Base-by-base conservation (phyloP, 2,113 vertebrate genomes). In the Thunnus maccoyii region DNA sequence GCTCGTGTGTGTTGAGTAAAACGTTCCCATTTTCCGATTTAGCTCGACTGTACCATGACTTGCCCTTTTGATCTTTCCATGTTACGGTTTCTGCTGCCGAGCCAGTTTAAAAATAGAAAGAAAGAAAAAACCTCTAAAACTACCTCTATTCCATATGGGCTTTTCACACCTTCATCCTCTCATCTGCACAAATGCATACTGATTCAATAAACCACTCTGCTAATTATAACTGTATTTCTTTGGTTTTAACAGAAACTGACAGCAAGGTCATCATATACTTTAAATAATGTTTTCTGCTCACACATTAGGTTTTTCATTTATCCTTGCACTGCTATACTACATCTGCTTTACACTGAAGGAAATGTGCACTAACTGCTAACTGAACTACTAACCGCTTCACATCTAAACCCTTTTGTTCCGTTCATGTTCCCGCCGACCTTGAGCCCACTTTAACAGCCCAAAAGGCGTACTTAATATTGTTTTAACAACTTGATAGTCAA, bases 61-160 rank as follows among this genome's bases (percentile, higher is more conserved):
- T 52, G 76, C 14, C 82, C 81, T 76, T 76, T 72, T 76, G 64
- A 88, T 87, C 76, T 87, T 73, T 56, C 30, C 8, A 1, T 60
- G 63, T 67, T 57, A 47, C 71, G 63, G 48, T 69, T 78, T 61
- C 67, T 50, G 50, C 57, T 76, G 66, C 72, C 75, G 64, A 63
- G 25, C n/a, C 15, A 3, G 62, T 62, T 55, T 86, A 74, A 76
- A 90, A 82, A 87, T 68, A 74, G 80, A 62, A 41, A 30, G 27
- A 30, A 68, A 36, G n/a, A 48, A 22, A 30, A 73, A 67, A 16
- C 36, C 57, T 74, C 52, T 62, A 41, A 60, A 41, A 7, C 71
- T 65, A n/a, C 63, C 56, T 52, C 18, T 46, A 30, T 55, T 83
- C 63, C 55, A 46, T 10, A 0, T 50, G 54, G 63, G 27, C 20